A percentile compares a stretch with the other conserved stretches of the same genome.
Evolutionary conservation across 2,797 vertebrate genomes (phyloP).

Genomic region (Cynodonichthys magdalenae): DNA sequence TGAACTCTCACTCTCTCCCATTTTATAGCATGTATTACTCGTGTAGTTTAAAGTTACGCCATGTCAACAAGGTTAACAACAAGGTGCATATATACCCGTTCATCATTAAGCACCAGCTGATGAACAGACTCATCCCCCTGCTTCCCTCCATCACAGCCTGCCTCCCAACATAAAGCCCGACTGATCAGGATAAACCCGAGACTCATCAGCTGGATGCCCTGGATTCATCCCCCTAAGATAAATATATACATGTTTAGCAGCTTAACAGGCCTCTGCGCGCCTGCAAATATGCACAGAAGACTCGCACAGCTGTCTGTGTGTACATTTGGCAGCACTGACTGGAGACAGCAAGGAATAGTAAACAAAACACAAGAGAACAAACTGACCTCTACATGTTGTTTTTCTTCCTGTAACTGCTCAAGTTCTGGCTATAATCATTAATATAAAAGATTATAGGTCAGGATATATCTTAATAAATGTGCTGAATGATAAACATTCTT

Average conservation of each 20-base stretch:
- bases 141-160: constrained; percentile 27
- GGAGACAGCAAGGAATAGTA: constrained; percentile 60
- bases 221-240: constrained; percentile 69
- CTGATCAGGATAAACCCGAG: constrained; percentile 73
- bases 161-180: constrained; percentile 54
- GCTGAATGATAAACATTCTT: constrained; percentile 6
- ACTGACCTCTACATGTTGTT: constrained; percentile 55
- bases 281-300: constrained; percentile 8
- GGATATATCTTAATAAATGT: constrained; percentile 25
- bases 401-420: constrained; percentile 32
- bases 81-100: constrained; percentile 60
- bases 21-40: constrained; percentile 45
- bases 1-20: constrained; percentile 41
- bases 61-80: constrained; percentile 62
- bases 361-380: constrained; percentile 65
- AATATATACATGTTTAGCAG: constrained; percentile 75
- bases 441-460: constrained; percentile 45
- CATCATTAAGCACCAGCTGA: constrained; percentile 64
- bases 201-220: constrained; percentile 73
- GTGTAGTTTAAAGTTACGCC: constrained; percentile 69
- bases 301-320: constrained; percentile 38
- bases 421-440: constrained; percentile 49
- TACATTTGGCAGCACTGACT: constrained; percentile 60
- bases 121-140: constrained; percentile 68
- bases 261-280: constrained; percentile 47